Conservation (phyloP, 2,888 invertebrate species). For the Penaeus monodon region DNA sequence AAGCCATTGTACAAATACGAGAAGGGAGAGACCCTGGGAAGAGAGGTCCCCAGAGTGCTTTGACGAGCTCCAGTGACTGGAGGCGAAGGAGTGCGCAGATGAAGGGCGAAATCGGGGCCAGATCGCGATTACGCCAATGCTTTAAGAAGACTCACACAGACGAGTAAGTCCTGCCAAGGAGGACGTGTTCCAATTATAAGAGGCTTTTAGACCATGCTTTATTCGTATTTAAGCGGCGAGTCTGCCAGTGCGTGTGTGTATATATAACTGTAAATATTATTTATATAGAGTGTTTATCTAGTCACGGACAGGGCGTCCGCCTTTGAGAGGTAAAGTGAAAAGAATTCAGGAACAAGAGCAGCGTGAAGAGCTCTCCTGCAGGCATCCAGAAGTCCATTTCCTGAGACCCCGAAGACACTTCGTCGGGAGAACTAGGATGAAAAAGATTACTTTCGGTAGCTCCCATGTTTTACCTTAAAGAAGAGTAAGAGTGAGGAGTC, state of each 20-base stretch:
- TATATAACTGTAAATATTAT: constrained; percentile 39
- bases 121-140: constrained; percentile 5
- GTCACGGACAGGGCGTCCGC: constrained; percentile 4
- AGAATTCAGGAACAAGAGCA: background rate
- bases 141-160: constrained; percentile 20
- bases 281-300: constrained; percentile 38
- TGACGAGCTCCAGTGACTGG: background rate
- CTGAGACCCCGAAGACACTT: too few relatives aligned
- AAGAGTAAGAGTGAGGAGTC: too few relatives aligned
- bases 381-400: background rate
- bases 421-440: too few relatives aligned
- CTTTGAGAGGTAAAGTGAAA: too few relatives aligned
- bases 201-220: constrained; percentile 31
- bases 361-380: background rate
- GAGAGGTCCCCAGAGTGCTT: background rate
- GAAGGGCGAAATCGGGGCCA: too few relatives aligned
- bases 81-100: too few relatives aligned
- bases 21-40: background rate
- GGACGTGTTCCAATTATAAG: constrained; percentile 26
- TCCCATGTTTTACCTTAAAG: too few relatives aligned
- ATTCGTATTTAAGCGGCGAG: constrained; percentile 9
- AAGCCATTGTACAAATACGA: too few relatives aligned
- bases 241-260: constrained; percentile 23
- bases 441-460: too few relatives aligned
- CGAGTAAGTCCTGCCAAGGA: background rate